Conservation (phyloP, 2,888 invertebrate species). For the Dryomyza anilis region DNA sequence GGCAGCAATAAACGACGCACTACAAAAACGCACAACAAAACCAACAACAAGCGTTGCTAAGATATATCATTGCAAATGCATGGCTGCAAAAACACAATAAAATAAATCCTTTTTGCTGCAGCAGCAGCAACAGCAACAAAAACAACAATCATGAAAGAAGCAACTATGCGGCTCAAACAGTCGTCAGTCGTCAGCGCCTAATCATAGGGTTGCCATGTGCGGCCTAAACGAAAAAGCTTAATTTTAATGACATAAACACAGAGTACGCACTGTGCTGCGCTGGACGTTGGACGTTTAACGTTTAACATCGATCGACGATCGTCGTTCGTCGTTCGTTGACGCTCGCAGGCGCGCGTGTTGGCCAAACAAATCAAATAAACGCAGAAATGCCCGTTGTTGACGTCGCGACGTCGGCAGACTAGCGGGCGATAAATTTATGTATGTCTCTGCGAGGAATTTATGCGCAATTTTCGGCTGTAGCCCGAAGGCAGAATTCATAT, state of each 20-base stretch:
- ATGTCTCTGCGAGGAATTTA: constrained; percentile 7
- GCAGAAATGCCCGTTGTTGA: not conserved
- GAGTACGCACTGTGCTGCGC: constrained; percentile 33
- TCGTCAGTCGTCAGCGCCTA: constrained; percentile 35
- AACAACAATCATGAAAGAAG: constrained; percentile 27
- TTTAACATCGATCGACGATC: too few relatives aligned
- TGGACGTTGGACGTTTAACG: too few relatives aligned
- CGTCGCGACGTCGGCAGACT: not conserved
- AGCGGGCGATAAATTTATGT: constrained; percentile 26
- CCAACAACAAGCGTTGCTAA: constrained; percentile 51
- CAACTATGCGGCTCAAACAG: constrained; percentile 30
- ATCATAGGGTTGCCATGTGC: constrained; percentile 53
- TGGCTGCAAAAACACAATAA: constrained; percentile 43
- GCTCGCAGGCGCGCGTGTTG: constrained; percentile 29
- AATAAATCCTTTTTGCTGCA: constrained; percentile 55
- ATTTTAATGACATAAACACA: constrained; percentile 58
- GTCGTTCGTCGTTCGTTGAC: too few relatives aligned
- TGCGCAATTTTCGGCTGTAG: too few relatives aligned
- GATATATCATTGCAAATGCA: constrained; percentile 56
- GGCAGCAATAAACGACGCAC: constrained; percentile 40
- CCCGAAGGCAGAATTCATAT: too few relatives aligned
- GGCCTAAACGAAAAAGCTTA: constrained; percentile 59
- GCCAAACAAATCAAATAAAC: constrained; percentile 29
- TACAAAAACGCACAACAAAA: constrained; percentile 6
- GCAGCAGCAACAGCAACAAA: constrained; percentile 29